Conservation (phyloP, 2,797 vertebrate species). For the Fistularia tabacaria region DNA sequence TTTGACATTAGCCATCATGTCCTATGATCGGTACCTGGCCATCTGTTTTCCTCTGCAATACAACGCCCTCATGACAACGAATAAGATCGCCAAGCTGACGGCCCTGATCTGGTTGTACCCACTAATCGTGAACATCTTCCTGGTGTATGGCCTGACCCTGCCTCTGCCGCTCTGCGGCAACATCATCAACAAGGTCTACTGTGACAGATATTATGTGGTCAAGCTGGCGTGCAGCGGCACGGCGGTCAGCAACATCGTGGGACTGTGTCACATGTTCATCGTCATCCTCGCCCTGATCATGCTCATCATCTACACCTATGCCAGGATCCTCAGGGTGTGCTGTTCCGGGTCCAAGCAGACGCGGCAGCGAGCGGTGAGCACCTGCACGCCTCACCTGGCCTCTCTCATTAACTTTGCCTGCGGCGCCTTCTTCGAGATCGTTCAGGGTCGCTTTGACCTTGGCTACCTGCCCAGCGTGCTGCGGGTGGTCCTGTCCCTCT, state of each 20-base stretch:
- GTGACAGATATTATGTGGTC: slow-evolving; percentile 23
- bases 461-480: neutral
- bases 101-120: neutral
- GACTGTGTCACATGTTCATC: slow-evolving; percentile 4
- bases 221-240: slow-evolving; percentile 36
- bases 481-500: slow-evolving; percentile 10
- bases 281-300: neutral
- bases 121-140: neutral
- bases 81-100: neutral
- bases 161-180: slow-evolving; percentile 31
- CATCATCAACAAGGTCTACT: slow-evolving; percentile 27
- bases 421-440: slow-evolving; percentile 3
- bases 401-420: slow-evolving; percentile 20
- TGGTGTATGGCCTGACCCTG: neutral
- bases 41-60: slow-evolving; percentile 16
- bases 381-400: slow-evolving; percentile 16
- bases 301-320: slow-evolving; percentile 6
- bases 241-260: slow-evolving; percentile 10
- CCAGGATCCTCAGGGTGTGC: slow-evolving; percentile 8
- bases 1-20: neutral
- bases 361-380: slow-evolving; percentile 14
- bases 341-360: slow-evolving; percentile 3
- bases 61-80: neutral
- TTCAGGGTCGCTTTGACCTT: slow-evolving; percentile 24
- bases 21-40: slow-evolving; percentile 22